Percentiles rank a stretch among this genome's conserved stretches.
Conservation (phyloP, 53 echinoderm and acorn worm genomes). For the Holothuria leucospilota region DNA sequence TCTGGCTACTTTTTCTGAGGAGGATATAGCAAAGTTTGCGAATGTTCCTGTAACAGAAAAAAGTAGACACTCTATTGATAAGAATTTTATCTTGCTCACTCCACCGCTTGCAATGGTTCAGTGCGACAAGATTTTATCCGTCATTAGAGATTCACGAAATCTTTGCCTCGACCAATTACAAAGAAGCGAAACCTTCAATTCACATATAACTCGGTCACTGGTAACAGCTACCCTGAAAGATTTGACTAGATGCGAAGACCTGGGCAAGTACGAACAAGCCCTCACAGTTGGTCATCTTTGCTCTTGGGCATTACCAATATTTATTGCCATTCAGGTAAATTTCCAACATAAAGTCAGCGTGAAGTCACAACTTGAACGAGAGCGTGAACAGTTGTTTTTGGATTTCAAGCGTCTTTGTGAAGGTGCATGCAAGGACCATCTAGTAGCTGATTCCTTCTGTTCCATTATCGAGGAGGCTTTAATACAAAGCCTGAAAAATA, state of each 20-base stretch:
- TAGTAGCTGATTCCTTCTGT: slow-evolving; percentile 9
- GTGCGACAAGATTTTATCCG: too few species aligned
- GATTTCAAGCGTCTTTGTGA: slow-evolving; percentile 14
- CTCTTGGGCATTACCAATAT: slow-evolving; percentile 24
- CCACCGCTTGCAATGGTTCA: too few species aligned
- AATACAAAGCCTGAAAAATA: not conserved
- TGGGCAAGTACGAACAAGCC: not conserved
- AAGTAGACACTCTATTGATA: too few species aligned
- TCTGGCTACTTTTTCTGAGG: not conserved
- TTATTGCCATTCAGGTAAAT: not conserved
- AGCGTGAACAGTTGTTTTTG: not conserved
- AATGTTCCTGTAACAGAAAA: not conserved
- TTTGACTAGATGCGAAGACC: too few species aligned
- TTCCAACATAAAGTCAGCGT: not conserved
- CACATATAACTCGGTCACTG: too few species aligned
- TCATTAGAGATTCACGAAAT: too few species aligned
- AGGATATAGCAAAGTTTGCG: not conserved
- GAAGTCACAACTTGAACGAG: not conserved
- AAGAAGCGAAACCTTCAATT: too few species aligned
- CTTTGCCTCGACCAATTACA: too few species aligned
- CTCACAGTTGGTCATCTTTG: slow-evolving; percentile 2
- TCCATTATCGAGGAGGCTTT: not conserved
- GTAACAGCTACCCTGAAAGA: too few species aligned
- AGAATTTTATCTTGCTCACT: too few species aligned
- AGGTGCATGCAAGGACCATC: not conserved